Evolutionary conservation across 2,797 vertebrate species (phyloP).

Genomic region (Lates japonicus): DNA sequence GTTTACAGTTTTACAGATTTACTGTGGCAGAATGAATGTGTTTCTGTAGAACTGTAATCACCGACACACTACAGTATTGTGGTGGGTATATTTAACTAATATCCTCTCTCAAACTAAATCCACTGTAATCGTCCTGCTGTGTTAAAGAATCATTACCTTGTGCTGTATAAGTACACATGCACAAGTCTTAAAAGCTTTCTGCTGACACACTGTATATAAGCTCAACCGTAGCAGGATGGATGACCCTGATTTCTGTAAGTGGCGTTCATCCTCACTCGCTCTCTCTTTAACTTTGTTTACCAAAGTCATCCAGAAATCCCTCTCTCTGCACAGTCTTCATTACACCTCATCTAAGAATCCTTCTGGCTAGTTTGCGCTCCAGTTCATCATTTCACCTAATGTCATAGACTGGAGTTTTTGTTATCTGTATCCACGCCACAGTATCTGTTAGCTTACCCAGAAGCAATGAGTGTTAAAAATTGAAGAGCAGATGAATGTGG

Average conservation of each 20-base stretch:
- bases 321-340: conserved; percentile 34
- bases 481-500: conserved; percentile 49
- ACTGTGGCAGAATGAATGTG: conserved; percentile 41
- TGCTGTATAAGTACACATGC: conserved; percentile 22
- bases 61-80: conserved; percentile 22
- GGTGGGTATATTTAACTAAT: conserved; percentile 42
- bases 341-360: conserved; percentile 39
- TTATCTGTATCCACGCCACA: conserved; percentile 1
- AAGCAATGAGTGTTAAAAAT: conserved; percentile 22
- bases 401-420: conserved; percentile 8
- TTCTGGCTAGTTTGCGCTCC: conserved; percentile 23
- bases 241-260: conserved; percentile 21
- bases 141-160: conserved; percentile 36
- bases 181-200: conserved; percentile 35
- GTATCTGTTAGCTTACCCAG: conserved; percentile 29
- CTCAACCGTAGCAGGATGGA: conserved; percentile 31
- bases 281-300: conserved; percentile 55
- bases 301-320: conserved; percentile 19
- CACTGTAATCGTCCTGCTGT: conserved; percentile 39
- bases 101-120: conserved; percentile 23
- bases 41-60: conserved; percentile 34
- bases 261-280: not conserved
- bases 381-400: conserved; percentile 44
- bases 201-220: conserved; percentile 13
- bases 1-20: conserved; percentile 39